Percentiles rank a stretch among this genome's conserved stretches.
Conservation (phyloP, 2,888 invertebrate genomes). For the Spodoptera picta region DNA sequence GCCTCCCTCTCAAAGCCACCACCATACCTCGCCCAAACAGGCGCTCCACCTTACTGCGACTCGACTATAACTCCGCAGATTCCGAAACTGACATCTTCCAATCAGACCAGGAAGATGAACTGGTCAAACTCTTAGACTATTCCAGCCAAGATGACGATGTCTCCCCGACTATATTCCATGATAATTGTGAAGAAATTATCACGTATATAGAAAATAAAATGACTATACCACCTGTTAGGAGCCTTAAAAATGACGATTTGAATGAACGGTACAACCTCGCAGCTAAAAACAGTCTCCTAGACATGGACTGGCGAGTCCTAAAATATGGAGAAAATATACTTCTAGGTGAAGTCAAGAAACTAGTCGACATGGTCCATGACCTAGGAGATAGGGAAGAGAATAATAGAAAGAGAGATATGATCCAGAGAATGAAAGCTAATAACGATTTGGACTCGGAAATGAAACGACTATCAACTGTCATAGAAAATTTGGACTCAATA, state of each 20-base stretch:
- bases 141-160: constrained; percentile 90
- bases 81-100: constrained; percentile 93
- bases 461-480: constrained; percentile 81
- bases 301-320: constrained; percentile 85
- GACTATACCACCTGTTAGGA: constrained; percentile 64
- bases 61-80: constrained; percentile 85
- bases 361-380: constrained; percentile 77
- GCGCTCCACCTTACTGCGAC: constrained; percentile 65
- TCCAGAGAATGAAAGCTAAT: constrained; percentile 71
- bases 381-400: constrained; percentile 69
- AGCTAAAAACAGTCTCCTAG: constrained; percentile 77
- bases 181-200: constrained; percentile 82
- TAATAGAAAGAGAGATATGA: constrained; percentile 69
- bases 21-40: constrained; percentile 70
- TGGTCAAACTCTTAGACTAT: constrained; percentile 92
- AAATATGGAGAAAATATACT: constrained; percentile 86
- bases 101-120: constrained; percentile 94
- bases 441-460: constrained; percentile 82
- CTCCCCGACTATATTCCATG: constrained; percentile 82
- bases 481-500: constrained; percentile 78
- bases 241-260: constrained; percentile 70
- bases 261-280: constrained; percentile 80
- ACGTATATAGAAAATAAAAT: constrained; percentile 79
- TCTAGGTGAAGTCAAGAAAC: constrained; percentile 80
- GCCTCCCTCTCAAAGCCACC: constrained; percentile 79